Base-by-base conservation (phyloP, 2,113 vertebrate species). In the Trichomycterus rosablanca region DNA sequence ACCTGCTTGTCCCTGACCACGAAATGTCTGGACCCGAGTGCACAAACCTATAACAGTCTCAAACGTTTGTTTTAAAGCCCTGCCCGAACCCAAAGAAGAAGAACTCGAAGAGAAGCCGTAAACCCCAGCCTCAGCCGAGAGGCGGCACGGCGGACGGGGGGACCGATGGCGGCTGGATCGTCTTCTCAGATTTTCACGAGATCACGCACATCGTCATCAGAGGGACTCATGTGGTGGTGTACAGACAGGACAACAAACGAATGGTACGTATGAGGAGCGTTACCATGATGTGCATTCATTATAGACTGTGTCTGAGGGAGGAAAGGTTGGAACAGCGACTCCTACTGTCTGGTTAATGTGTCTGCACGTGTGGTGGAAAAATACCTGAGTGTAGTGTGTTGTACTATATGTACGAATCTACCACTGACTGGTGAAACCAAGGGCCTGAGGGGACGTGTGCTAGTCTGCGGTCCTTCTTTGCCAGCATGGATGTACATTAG, bases 131-230 rank as follows among this genome's bases (percentile, higher is more conserved):
- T 0, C 63, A 88, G 79, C 45, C 85, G 84, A 35, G 80, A 78
- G 1, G 84, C 84, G 6, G 81, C 85, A 10, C 26, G 22, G 14
- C 6, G 5, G 1, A 1, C 19, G 9, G 4, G 3, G 7, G 1
- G 10, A 86, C 72, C 69, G 48, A 55, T 0, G 30, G 44, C 0
- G 50, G 28, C 0, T 93, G 91, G 91, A 89, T 63, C 53, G 81
- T 3, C 2, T 92, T 93, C 59, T 91, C 87, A 1, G 90, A 93
- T 50, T 93, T 93, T 63, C 87, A 89, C 40, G 91, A 92, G 74
- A 92, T 93, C 72, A 93, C 90, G 11, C 87, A 93, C 74, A 81
- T 93, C 9, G 87, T 90, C 57, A 89, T 91, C 68, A 91, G 76
- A 69, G 87, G 87, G 3, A 67, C 76, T 15, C 69, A 67, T 7